Percentiles rank a stretch among this genome's conserved stretches.
These are phyloP conservation scores for Danaus plexippus DNA, from an alignment of 1,140 invertebrate genomes.

Conservation along the genomic window DNA sequence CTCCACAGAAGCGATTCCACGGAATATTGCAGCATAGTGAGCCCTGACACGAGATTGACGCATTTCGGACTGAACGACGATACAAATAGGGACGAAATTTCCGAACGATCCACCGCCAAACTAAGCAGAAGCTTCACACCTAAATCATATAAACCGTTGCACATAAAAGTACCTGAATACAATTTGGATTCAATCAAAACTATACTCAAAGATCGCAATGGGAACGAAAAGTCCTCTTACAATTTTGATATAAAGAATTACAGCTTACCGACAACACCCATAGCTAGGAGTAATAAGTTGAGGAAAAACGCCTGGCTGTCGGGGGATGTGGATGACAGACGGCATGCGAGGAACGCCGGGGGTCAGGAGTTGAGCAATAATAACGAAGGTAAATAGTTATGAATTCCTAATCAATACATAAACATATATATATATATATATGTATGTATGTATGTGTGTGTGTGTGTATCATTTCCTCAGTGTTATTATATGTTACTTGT, in stretches of 20 bases:
- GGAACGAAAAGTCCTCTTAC: constrained; percentile 41
- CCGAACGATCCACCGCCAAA: constrained; percentile 42
- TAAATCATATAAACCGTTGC: constrained; percentile 63
- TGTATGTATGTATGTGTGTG: too few relatives aligned
- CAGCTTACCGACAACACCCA: constrained; percentile 63
- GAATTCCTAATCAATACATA: too few relatives aligned
- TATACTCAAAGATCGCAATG: constrained; percentile 44
- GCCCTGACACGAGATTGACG: constrained; percentile 42
- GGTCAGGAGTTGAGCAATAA: constrained; percentile 7
- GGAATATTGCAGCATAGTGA: constrained; percentile 65
- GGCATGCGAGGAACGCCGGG: constrained; percentile 29
- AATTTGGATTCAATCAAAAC: constrained; percentile 56
- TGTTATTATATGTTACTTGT: too few relatives aligned
- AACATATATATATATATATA: too few relatives aligned
- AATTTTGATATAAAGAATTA: constrained; percentile 68
- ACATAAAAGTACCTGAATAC: constrained; percentile 63
- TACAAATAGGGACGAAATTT: constrained; percentile 33
- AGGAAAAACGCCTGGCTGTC: constrained; percentile 69
- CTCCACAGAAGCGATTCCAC: constrained; percentile 67
- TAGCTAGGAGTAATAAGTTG: constrained; percentile 65
- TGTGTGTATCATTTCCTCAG: too few relatives aligned
- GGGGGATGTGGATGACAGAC: constrained; percentile 40
- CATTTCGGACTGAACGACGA: constrained; percentile 35
- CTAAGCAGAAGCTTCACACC: constrained; percentile 63
- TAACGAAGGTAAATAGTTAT: too few relatives aligned